Evolutionary conservation across 2,888 invertebrate species (phyloP).

Genomic region (Agelastica alni): DNA sequence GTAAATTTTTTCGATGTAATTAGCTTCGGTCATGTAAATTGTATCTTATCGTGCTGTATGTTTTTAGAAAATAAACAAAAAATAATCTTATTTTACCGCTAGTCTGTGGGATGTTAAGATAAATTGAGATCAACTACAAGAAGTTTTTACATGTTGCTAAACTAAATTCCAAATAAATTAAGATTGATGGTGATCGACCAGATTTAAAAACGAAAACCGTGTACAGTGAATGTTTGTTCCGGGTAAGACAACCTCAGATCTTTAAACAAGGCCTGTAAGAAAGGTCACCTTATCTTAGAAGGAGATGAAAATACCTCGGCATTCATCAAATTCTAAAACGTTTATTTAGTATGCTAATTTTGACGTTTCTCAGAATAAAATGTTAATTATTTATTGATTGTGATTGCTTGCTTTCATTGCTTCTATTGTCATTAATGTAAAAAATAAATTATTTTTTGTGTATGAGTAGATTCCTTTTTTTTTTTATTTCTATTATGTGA

Average conservation of each 20-base stretch:
- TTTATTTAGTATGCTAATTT: slow-evolving; percentile 22
- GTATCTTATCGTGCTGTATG: slow-evolving; percentile 12
- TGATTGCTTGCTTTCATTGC: neutral
- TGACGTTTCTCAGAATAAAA: slow-evolving; percentile 11
- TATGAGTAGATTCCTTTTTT: too few species aligned
- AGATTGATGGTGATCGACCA: slow-evolving; percentile 26
- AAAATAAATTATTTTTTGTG: neutral
- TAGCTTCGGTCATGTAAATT: neutral
- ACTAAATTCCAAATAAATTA: slow-evolving; percentile 26
- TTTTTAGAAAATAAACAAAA: slow-evolving; percentile 18
- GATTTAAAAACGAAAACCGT: slow-evolving; percentile 27
- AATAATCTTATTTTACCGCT: slow-evolving; percentile 21
- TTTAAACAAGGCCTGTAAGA: slow-evolving; percentile 15
- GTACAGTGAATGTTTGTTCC: slow-evolving; percentile 24
- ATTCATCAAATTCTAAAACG: slow-evolving; percentile 20
- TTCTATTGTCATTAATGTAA: neutral
- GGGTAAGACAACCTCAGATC: slow-evolving; percentile 18
- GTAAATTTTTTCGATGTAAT: neutral
- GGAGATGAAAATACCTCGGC: slow-evolving; percentile 18
- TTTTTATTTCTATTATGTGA: too few species aligned
- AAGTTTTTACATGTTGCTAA: slow-evolving; percentile 21
- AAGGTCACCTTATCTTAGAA: slow-evolving; percentile 19
- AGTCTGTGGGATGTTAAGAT: slow-evolving; percentile 24
- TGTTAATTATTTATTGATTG: slow-evolving; percentile 8
- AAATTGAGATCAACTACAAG: slow-evolving; percentile 25